Conservation (phyloP, 2,797 vertebrate species). For the Poeciliopsis gracilis region DNA sequence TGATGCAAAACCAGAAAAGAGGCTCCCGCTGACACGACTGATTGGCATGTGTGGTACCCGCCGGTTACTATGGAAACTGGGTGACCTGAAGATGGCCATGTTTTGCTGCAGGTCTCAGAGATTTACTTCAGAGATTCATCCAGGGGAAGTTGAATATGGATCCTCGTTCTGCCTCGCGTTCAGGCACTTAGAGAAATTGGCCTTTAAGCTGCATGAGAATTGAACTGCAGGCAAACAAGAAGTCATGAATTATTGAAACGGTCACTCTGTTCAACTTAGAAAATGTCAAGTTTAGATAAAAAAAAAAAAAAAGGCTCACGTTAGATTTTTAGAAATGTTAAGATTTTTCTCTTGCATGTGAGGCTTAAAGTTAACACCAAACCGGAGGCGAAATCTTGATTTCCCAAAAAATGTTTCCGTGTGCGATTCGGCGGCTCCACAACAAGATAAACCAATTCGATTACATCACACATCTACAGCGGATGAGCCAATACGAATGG, state of each 20-base stretch:
- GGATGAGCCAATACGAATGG: neutral
- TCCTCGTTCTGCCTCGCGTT: neutral
- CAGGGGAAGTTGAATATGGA: neutral
- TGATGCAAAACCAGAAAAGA: neutral
- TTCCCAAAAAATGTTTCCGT: neutral
- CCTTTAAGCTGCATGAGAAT: neutral
- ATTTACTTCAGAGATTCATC: neutral
- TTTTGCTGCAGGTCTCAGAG: neutral
- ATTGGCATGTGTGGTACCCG: neutral
- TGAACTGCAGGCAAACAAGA: neutral
- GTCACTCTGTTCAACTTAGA: neutral
- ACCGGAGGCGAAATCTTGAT: neutral
- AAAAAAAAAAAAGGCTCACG: neutral
- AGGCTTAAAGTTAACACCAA: neutral
- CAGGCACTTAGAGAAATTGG: neutral
- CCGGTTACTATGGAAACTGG: too few species aligned
- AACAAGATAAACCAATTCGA: neutral
- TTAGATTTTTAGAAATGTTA: neutral
- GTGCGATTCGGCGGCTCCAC: neutral
- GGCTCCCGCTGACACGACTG: neutral
- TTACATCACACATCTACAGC: neutral
- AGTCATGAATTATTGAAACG: neutral
- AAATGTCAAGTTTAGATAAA: neutral
- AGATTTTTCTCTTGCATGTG: neutral
- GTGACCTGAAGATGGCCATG: neutral